Conservation (phyloP, 2,888 invertebrate genomes). For the Patella ulyssiponensis region DNA sequence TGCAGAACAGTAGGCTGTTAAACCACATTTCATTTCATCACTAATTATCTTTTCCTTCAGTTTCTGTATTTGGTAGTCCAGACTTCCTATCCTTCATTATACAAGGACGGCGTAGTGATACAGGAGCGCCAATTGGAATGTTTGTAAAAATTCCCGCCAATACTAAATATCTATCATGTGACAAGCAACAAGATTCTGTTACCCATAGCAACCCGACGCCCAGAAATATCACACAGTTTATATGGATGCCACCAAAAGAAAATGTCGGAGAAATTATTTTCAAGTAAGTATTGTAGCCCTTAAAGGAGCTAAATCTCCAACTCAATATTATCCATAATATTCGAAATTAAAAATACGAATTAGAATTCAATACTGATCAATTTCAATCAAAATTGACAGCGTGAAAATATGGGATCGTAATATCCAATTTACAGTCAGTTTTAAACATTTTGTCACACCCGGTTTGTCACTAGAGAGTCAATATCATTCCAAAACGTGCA, state of each 20-base stretch:
- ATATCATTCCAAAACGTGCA: too few relatives aligned
- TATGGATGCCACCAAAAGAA: neutral
- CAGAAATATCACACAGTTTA: neutral
- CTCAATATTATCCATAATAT: neutral
- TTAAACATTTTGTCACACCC: too few relatives aligned
- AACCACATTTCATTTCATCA: too few relatives aligned
- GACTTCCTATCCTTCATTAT: neutral
- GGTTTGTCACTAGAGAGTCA: too few relatives aligned
- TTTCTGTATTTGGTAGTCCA: constrained; percentile 1
- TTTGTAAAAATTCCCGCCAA: neutral
- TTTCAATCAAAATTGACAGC: too few relatives aligned
- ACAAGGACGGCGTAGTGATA: neutral
- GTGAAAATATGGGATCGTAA: too few relatives aligned
- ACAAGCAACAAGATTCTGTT: neutral
- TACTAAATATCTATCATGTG: neutral
- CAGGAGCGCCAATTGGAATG: neutral
- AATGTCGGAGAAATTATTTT: neutral
- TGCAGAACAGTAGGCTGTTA: too few relatives aligned
- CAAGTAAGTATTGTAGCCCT: neutral
- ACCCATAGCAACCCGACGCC: neutral
- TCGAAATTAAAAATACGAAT: too few relatives aligned
- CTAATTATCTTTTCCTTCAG: neutral
- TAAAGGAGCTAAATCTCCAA: neutral
- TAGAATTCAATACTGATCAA: too few relatives aligned
- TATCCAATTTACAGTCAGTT: too few relatives aligned